phyloP scores from a whole-genome alignment of 2,888 invertebrate species.

The Drosophila siamana region DNA sequence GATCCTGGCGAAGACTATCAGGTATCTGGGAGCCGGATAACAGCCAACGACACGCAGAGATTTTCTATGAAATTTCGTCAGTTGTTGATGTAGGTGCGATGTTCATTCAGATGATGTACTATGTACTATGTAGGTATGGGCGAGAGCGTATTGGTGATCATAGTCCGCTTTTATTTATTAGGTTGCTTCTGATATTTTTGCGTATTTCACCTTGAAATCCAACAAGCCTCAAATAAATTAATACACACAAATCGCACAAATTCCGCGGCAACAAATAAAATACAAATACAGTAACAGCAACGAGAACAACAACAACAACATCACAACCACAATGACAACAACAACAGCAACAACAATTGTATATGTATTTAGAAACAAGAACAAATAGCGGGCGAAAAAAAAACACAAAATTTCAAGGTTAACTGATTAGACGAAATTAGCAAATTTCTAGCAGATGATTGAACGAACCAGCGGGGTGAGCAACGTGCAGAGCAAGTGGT shows the following conservation, averaged over 20 bases:
- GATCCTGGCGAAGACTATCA: neutral
- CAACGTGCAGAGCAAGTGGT: neutral
- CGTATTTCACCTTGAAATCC: conserved; percentile 79
- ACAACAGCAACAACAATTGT: conserved; percentile 9
- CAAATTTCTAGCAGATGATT: conserved; percentile 75
- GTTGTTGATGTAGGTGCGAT: neutral
- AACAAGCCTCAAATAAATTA: conserved; percentile 77
- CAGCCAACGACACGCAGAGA: neutral
- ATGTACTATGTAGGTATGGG: neutral
- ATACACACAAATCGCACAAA: conserved; percentile 68
- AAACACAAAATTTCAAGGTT: conserved; percentile 78
- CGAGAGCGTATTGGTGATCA: neutral
- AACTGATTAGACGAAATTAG: conserved; percentile 81
- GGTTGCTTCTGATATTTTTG: conserved; percentile 53
- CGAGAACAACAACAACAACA: conserved; percentile 9
- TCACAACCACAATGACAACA: conserved; percentile 20
- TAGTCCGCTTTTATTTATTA: conserved; percentile 33
- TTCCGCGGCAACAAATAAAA: conserved; percentile 66
- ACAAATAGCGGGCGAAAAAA: conserved; percentile 60
- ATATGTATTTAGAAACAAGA: conserved; percentile 52
- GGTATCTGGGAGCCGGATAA: neutral
- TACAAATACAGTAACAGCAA: conserved; percentile 29
- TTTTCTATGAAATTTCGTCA: neutral
- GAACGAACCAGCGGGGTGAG: conserved; percentile 34
- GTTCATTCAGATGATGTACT: conserved; percentile 3